Percentiles rank a stretch among this genome's conserved stretches.
These are phyloP conservation scores for Dromaius novaehollandiae DNA, from an alignment of 2,113 vertebrate genomes.

Conservation along the genomic window DNA sequence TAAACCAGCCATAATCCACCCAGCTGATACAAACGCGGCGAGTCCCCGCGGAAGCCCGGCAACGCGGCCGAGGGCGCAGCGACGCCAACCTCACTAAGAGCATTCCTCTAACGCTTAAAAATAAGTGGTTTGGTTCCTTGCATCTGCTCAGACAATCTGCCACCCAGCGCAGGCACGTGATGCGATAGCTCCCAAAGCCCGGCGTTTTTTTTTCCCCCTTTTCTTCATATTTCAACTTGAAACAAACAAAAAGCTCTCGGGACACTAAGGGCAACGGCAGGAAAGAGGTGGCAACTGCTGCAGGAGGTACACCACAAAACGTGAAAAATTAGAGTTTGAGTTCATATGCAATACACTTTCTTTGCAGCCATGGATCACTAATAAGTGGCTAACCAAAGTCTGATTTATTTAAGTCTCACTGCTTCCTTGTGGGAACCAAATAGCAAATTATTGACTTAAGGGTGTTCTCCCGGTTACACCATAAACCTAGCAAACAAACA, in stretches of 20 bases:
- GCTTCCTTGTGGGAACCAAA: slow-evolving; percentile 13
- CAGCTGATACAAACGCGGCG: too few relatives aligned
- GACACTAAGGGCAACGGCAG: background rate
- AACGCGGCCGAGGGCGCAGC: too few relatives aligned
- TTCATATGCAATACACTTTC: background rate
- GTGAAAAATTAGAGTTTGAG: background rate
- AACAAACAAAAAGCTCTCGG: background rate
- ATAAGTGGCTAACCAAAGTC: background rate
- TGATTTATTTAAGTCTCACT: background rate
- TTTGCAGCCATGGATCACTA: background rate
- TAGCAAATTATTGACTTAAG: slow-evolving; percentile 30
- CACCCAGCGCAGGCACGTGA: background rate
- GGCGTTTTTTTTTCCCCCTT: background rate
- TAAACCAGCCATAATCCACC: too few relatives aligned
- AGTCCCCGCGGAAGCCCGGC: too few relatives aligned
- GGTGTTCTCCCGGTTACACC: background rate
- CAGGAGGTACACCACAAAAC: background rate
- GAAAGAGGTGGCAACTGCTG: background rate
- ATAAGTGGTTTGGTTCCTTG: background rate
- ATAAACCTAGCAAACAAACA: slow-evolving; percentile 8
- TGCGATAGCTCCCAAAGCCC: background rate
- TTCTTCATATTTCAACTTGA: background rate
- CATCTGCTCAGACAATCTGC: background rate
- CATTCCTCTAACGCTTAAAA: background rate
- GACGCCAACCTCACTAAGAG: too few relatives aligned